Evolutionary conservation across 2,797 vertebrate genomes (phyloP), one percentile per base, ranked within the genome.

Genomic region (Lates japonicus): DNA sequence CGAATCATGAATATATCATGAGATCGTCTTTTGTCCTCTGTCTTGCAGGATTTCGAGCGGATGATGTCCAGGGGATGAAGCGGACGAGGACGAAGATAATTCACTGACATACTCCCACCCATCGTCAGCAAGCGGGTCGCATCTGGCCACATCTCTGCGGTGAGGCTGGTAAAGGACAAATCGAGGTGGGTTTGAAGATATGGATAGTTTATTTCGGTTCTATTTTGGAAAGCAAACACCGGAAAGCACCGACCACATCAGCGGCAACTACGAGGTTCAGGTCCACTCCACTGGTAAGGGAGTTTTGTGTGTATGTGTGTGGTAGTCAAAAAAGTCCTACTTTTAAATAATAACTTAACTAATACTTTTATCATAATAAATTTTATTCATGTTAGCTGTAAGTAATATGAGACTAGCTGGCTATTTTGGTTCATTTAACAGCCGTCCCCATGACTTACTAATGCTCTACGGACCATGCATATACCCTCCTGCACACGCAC

Each of bases 41-140:
- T 42, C 33, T 57, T 31, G 57, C 80, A 94, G 93, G 98, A 99
- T 79, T 99, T 99, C 48, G 98, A 99, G 0, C 99, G 98, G 97
- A 91, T 86, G 76, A 94, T 96, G 89, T 93, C 91, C 1, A 82
- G 80, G 22, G 93, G 76, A 0, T 0, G 6, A 0, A 62, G 2
- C 31, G 7, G 0, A 6, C 70, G 29, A 1, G 4, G 64, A 74
- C 95, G 17, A 90, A 94, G 57, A 93, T 99, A 7, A 95, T 97
- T 98, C 66, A 98, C 99, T 25, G 10, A 65, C n/a, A 11, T 99
- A 96, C 94, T 93, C 97, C 0, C 93, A 97, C 76, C 5, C 70
- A n/a, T 69, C 90, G 13, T 96, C 81, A 93, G 87, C 48, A 94
- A 93, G 16, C 96, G 97, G 0, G 94, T 98, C 4, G 90, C 85